phyloP scores from a whole-genome alignment of 2,113 vertebrate genomes.

The Dasypus novemcinctus region DNA sequence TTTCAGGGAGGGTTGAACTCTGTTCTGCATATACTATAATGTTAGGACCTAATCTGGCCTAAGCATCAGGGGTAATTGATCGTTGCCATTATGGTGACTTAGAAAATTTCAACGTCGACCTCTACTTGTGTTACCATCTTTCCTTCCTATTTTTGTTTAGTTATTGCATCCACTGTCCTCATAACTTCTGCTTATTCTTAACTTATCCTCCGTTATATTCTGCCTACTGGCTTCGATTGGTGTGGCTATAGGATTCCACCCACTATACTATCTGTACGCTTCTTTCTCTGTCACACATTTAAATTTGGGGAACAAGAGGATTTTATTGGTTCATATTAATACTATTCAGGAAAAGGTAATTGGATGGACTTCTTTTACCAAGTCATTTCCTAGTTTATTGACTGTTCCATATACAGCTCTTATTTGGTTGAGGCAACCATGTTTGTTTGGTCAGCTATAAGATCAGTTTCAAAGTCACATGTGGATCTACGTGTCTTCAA shows the following conservation, averaged over 20 bases:
- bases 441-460: neutral
- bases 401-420: neutral
- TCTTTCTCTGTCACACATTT: neutral
- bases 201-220: neutral
- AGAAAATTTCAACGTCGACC: neutral
- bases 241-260: neutral
- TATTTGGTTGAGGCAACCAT: neutral
- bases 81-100: neutral
- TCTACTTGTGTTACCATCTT: neutral
- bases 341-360: too few relatives aligned
- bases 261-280: neutral
- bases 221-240: neutral
- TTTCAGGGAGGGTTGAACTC: neutral
- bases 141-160: neutral
- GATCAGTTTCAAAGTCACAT: neutral
- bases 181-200: neutral
- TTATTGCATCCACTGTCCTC: neutral
- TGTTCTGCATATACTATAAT: neutral
- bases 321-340: too few relatives aligned
- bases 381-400: neutral
- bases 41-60: neutral
- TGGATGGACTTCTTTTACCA: neutral
- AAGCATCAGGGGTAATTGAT: neutral
- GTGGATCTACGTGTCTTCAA: too few relatives aligned
- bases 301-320: neutral